phyloP scores from a whole-genome alignment of 2,888 invertebrate species.

The Atrina japonica region DNA sequence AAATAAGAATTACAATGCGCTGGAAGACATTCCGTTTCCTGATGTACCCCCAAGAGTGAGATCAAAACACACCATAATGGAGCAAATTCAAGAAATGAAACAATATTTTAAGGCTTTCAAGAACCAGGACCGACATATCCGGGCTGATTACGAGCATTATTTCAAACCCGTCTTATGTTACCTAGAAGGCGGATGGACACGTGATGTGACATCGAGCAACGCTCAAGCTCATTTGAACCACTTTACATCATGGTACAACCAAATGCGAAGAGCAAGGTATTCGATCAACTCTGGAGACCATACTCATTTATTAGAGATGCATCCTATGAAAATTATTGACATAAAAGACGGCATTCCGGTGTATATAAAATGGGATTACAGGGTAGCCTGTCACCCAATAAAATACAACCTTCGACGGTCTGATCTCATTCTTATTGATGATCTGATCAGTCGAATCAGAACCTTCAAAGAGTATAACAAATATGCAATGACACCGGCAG shows the following conservation, averaged over 20 bases:
- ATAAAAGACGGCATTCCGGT: constrained; percentile 55
- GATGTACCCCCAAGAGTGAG: constrained; percentile 63
- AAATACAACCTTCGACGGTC: constrained; percentile 49
- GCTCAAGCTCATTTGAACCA: too few species aligned
- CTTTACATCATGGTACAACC: too few species aligned
- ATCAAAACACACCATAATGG: constrained; percentile 54
- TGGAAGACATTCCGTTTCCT: constrained; percentile 60
- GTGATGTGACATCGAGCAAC: too few species aligned
- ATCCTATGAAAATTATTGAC: constrained; percentile 66
- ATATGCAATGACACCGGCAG: constrained; percentile 40
- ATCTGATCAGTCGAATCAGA: constrained; percentile 49
- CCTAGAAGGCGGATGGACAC: constrained; percentile 67
- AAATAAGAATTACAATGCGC: constrained; percentile 44
- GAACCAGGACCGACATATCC: constrained; percentile 45
- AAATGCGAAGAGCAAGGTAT: too few species aligned
- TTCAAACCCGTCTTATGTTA: constrained; percentile 64
- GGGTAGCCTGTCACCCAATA: constrained; percentile 62
- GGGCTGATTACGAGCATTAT: constrained; percentile 54
- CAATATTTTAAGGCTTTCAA: constrained; percentile 62
- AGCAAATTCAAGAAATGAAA: constrained; percentile 63
- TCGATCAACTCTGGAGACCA: too few species aligned
- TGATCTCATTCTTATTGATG: constrained; percentile 50
- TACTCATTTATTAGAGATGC: constrained; percentile 13
- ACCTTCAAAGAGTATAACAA: constrained; percentile 24
- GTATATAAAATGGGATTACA: constrained; percentile 70